Base-by-base conservation (phyloP, 2,888 invertebrate genomes). In the Clusia tigrina region DNA sequence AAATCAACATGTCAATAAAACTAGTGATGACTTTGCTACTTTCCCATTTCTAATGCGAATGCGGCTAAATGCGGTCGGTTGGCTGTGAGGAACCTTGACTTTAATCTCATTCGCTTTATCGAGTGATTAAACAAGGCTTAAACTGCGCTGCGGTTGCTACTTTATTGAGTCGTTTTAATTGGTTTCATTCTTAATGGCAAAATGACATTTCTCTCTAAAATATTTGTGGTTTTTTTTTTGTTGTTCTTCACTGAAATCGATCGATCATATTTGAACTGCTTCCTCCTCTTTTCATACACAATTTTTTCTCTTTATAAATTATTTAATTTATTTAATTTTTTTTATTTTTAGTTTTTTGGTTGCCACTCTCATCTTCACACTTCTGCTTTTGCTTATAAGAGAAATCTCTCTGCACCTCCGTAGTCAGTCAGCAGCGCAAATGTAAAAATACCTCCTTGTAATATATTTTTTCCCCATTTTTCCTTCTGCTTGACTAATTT, bases 401-500 rank as follows among this genome's bases (percentile, higher is more conserved):
- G n/a, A 53, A 53, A 23, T 52, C 38, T 25, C n/a, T 55, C 38
- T 23, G 25, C 12, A 42, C 42, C 23, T 52, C n/a, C n/a, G n/a
- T n/a, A n/a, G n/a, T n/a, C n/a, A n/a, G n/a, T n/a, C n/a, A n/a
- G n/a, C n/a, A 22, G 5, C 48, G 9, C 22, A 48, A 48, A 48
- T 20, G 48, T 48, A 48, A 18, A 15, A 48, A 48, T 20, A 18
- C 22, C 5, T 42, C n/a, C n/a, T 17, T 42, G n/a, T 17, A 9
- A 15, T n/a, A 6, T 15, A 15, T 48, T 48, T 48, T 20, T 42
- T 42, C n/a, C n/a, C n/a, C n/a, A 15, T 17, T n/a, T 42, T n/a
- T 10, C 42, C 42, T 42, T 42, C 42, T 42, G 9, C 54, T 37
- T 37, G 60, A 60, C 60, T 60, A 60, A 60, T 54, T 60, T 60